A percentile compares a stretch with the other conserved stretches of the same genome.
These are phyloP conservation scores for Octodon degus DNA, from an alignment of 2,113 vertebrate genomes.

Conservation along the genomic window DNA sequence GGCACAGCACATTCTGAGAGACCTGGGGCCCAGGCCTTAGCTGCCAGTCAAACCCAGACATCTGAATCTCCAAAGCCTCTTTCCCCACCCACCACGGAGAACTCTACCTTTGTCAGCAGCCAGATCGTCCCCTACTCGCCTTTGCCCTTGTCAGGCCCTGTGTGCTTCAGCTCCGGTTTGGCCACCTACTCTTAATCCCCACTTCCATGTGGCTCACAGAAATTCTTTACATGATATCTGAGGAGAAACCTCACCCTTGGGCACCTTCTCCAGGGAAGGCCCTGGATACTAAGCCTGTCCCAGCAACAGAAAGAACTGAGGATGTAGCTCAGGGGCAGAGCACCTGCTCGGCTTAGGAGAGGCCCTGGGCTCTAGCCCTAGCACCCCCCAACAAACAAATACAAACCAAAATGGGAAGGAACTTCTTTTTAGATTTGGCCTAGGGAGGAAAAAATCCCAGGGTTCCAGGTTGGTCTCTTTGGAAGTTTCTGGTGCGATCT, in stretches of 20 bases:
- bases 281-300: neutral
- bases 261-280: neutral
- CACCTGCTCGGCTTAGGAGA: neutral
- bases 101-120: neutral
- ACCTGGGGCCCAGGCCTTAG: neutral
- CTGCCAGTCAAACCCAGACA: neutral
- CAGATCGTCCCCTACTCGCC: rapidly evolving
- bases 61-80: neutral
- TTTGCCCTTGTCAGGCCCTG: neutral
- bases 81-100: neutral
- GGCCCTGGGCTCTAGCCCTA: neutral
- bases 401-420: neutral
- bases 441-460: neutral
- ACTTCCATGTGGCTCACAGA: neutral
- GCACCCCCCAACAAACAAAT: neutral
- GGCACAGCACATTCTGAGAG: neutral
- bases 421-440: neutral
- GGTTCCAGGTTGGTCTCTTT: too few species aligned
- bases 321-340: neutral
- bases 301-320: neutral
- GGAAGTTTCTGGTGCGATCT: neutral
- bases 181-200: neutral
- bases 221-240: neutral
- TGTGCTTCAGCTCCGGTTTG: neutral
- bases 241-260: neutral